Percentiles rank a stretch among this genome's conserved stretches.
Conservation (phyloP, 2,797 vertebrate genomes). For the Ciconia nigra region DNA sequence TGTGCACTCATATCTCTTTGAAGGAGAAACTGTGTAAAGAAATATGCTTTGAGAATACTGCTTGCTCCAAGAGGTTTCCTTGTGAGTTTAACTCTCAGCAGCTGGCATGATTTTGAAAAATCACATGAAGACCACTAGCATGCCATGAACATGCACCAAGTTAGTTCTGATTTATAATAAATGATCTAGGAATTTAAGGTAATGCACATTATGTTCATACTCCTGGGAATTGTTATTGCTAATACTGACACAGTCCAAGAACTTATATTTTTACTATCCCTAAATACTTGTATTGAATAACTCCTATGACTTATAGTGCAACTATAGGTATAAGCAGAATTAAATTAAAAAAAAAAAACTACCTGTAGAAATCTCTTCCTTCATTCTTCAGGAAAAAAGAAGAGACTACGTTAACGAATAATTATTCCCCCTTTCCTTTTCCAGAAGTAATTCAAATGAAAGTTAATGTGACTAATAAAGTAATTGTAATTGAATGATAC, state of each 20-base stretch:
- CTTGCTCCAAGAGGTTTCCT: neutral
- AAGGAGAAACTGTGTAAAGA: neutral
- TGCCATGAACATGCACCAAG: rapidly evolving
- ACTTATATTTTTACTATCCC: neutral
- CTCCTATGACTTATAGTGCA: neutral
- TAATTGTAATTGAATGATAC: neutral
- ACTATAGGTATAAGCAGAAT: neutral
- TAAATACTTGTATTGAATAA: neutral
- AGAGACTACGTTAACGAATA: neutral
- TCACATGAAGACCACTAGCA: neutral
- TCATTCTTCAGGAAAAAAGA: neutral
- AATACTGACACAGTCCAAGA: neutral
- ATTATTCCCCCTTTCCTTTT: neutral
- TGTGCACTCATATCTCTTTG: neutral
- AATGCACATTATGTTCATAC: neutral
- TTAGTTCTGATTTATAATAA: neutral
- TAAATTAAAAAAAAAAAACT: neutral
- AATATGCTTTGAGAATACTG: neutral
- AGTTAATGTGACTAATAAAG: constrained; percentile 15
- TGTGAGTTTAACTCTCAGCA: neutral
- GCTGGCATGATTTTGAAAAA: neutral
- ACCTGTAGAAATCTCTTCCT: neutral
- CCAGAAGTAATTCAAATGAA: constrained; percentile 2
- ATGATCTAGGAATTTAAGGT: neutral
- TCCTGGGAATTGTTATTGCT: neutral